Evolutionary conservation across 92 coral and sea anemone species (phyloP).

Genomic region (Plumapathes pennacea): DNA sequence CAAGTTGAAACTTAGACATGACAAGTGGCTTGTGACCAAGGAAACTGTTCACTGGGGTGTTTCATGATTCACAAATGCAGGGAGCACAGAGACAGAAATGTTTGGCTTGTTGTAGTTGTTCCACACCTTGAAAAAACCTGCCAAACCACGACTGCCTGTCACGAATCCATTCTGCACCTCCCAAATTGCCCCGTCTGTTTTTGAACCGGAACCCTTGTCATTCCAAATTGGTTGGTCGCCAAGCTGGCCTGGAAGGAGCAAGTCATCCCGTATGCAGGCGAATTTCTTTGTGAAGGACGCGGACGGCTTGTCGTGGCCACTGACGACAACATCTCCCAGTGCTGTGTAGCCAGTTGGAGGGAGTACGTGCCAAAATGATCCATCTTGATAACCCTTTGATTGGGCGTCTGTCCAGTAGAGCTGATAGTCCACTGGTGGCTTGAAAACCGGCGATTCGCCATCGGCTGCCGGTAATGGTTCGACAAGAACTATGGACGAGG

Average conservation of each 20-base stretch:
- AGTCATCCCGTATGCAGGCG: conserved; percentile 22
- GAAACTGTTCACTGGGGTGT: too few relatives aligned
- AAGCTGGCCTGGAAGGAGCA: conserved; percentile 1
- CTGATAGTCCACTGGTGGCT: conserved; percentile 7
- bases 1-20: too few relatives aligned
- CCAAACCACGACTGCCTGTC: conserved; percentile 2
- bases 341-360: conserved; percentile 20
- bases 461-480: neutral
- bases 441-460: neutral
- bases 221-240: neutral
- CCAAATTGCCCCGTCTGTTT: conserved; percentile 9
- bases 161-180: too few relatives aligned
- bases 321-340: conserved; percentile 14
- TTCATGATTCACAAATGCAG: too few relatives aligned
- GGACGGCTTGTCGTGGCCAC: neutral
- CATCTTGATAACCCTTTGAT: conserved; percentile 5
- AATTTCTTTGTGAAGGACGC: conserved; percentile 7
- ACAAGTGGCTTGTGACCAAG: too few relatives aligned
- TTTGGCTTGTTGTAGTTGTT: conserved; percentile 1
- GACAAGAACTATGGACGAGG: conserved; percentile 17
- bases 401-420: conserved; percentile 9
- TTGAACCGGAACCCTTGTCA: conserved; percentile 19
- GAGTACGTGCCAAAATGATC: conserved; percentile 23
- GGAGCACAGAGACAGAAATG: neutral
- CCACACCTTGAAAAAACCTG: conserved; percentile 16